Percentiles rank a stretch among this genome's conserved stretches.
Conservation (phyloP, 1,140 invertebrate genomes). For the Lepeophtheirus salmonis region DNA sequence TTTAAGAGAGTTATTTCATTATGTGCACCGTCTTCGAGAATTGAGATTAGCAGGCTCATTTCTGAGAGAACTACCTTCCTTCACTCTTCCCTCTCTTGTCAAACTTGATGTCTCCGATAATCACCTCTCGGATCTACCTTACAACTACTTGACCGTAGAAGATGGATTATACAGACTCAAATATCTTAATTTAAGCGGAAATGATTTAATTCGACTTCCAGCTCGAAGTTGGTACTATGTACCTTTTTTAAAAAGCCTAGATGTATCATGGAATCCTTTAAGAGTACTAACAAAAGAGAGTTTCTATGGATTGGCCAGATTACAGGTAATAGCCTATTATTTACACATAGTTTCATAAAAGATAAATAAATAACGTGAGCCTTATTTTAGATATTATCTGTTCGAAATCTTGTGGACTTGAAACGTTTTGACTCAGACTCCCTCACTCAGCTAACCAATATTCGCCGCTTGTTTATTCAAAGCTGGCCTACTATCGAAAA, state of each 20-base stretch:
- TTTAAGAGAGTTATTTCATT: conserved; percentile 61
- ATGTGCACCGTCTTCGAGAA: conserved; percentile 50
- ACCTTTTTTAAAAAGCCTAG: conserved; percentile 22
- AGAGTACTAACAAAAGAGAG: conserved; percentile 20
- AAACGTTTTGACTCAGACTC: conserved; percentile 21
- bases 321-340: conserved; percentile 1
- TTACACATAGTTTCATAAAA: neutral
- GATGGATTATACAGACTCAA: neutral
- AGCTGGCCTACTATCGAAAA: conserved; percentile 43
- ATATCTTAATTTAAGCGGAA: conserved; percentile 48
- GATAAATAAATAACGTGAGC: neutral
- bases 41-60: neutral
- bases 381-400: conserved; percentile 20
- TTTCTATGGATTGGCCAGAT: conserved; percentile 12
- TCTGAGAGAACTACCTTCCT: neutral
- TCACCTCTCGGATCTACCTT: conserved; percentile 3
- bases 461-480: conserved; percentile 28
- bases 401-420: conserved; percentile 20
- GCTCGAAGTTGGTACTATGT: conserved; percentile 31
- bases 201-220: conserved; percentile 38
- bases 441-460: conserved; percentile 21
- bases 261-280: conserved; percentile 23
- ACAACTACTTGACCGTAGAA: neutral
- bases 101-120: conserved; percentile 11
- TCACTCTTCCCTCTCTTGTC: neutral